Evolutionary conservation across 2,113 vertebrate genomes (phyloP).

Genomic region (Excalfactoria chinensis): DNA sequence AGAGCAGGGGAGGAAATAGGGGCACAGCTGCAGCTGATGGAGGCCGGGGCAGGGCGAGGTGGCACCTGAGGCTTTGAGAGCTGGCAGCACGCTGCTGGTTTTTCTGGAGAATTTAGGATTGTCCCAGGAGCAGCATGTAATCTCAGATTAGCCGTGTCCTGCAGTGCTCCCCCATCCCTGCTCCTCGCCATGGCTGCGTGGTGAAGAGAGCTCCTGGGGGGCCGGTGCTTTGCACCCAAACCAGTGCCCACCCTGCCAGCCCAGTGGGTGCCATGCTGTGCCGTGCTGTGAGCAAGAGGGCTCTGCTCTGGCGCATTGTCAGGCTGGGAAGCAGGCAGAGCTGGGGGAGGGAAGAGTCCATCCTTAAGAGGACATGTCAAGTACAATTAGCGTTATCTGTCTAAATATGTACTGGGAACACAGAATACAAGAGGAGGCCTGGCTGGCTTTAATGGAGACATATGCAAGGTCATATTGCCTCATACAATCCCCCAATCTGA

Average conservation of each 20-base stretch:
- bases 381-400: slow-evolving; percentile 86
- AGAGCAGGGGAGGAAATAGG: neutral
- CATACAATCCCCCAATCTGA: slow-evolving; percentile 89
- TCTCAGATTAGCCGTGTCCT: neutral
- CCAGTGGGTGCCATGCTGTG: neutral
- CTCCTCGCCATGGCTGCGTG: neutral
- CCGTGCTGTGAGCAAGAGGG: neutral
- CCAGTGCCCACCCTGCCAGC: fast-evolving
- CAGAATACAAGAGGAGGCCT: slow-evolving; percentile 75
- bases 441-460: slow-evolving; percentile 83
- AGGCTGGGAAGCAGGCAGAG: slow-evolving; percentile 55
- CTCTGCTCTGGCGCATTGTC: slow-evolving; percentile 60
- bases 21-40: neutral
- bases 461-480: slow-evolving; percentile 88
- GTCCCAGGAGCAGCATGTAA: neutral
- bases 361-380: slow-evolving; percentile 83
- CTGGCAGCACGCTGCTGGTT: neutral
- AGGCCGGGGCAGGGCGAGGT: neutral
- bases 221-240: fast-evolving
- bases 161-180: neutral
- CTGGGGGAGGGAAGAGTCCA: slow-evolving; percentile 76
- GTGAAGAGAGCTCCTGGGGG: neutral
- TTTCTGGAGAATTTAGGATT: neutral
- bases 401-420: slow-evolving; percentile 83
- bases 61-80: neutral